Base-by-base conservation (phyloP, 2,888 invertebrate genomes). In the Ametastegia equiseti region DNA sequence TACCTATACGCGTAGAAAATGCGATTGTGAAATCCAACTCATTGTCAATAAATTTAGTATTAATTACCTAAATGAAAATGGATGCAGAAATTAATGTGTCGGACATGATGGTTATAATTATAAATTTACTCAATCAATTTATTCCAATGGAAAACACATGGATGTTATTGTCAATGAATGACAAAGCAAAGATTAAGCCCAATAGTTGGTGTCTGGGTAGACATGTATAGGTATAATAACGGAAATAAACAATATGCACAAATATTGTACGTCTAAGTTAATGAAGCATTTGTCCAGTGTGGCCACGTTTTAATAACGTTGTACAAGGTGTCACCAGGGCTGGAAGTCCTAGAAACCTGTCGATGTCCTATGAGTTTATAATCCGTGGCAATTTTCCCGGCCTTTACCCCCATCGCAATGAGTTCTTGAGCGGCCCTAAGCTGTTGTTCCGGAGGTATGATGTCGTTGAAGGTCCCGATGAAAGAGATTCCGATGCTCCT, bases 401-500 rank as follows among this genome's bases (percentile, higher is more conserved):
- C 83, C 13, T 93, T 90, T 0, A 96, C 94, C 0, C 96, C 97
- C 63, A 93, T 89, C 15, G 93, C 92, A 15, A 97, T 93, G 0
- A 97, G 91, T 82, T 94, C 93, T 67, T 93, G 90, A 2, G 95
- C 95, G 0, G 95, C 95, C 23, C 93, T 92, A 0, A 96, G 85
- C 88, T 91, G 91, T 7, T 30, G 42, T n/a, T 85, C 69, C 1
- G 85, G 82, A 0, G 91, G 91, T 47, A 79, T 82, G 0, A 91
- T 90, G 0, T 88, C 92, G 69, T 93, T 94, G 84, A 96, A 96
- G 0, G 95, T 95, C 7, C 96, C 96, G 81, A 96, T 94, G 85
- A 95, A 95, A 4, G 95, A 95, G 11, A 97, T 94, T 1, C 95
- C 95, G 39, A 96, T 93, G 87, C 96, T 95, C 77, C 91, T 93